Conservation (phyloP, 2,113 vertebrate genomes). For the Eudorcas thomsonii region DNA sequence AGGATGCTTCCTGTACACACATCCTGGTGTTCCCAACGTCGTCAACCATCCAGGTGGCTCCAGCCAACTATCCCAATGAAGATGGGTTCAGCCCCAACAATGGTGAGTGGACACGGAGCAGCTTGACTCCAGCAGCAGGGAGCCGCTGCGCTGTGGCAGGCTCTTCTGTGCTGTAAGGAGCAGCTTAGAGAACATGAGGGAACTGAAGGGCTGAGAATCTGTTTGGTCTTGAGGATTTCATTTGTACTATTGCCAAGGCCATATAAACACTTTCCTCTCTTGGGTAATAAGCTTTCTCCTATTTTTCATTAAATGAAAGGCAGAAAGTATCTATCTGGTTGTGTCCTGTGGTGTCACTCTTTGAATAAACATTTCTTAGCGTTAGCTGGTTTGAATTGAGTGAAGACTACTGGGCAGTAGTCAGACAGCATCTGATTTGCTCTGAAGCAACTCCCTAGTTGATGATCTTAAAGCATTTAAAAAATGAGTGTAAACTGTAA, state of each 20-base stretch:
- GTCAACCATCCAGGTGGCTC: constrained; percentile 94
- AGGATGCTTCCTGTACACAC: constrained; percentile 97
- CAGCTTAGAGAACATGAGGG: background rate
- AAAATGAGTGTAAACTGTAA: background rate
- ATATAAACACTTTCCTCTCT: background rate
- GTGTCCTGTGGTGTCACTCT: background rate
- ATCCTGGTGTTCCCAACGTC: constrained; percentile 98
- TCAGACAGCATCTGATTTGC: background rate
- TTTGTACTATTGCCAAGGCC: background rate
- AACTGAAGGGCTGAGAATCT: background rate
- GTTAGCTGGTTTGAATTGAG: background rate
- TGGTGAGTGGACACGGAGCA: constrained; percentile 78
- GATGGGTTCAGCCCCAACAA: constrained; percentile 91
- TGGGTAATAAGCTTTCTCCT: background rate
- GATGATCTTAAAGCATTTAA: background rate
- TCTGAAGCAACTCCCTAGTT: background rate
- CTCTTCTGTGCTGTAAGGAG: background rate
- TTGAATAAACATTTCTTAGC: background rate
- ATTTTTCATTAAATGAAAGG: background rate
- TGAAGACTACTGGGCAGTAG: background rate
- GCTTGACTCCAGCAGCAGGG: background rate
- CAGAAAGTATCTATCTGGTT: background rate
- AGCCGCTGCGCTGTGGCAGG: rapidly evolving
- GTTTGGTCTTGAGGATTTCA: background rate
- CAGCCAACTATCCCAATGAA: constrained; percentile 94